Evolutionary conservation across 2,888 invertebrate genomes (phyloP).

Genomic region (Chrysotoxum bicinctum): DNA sequence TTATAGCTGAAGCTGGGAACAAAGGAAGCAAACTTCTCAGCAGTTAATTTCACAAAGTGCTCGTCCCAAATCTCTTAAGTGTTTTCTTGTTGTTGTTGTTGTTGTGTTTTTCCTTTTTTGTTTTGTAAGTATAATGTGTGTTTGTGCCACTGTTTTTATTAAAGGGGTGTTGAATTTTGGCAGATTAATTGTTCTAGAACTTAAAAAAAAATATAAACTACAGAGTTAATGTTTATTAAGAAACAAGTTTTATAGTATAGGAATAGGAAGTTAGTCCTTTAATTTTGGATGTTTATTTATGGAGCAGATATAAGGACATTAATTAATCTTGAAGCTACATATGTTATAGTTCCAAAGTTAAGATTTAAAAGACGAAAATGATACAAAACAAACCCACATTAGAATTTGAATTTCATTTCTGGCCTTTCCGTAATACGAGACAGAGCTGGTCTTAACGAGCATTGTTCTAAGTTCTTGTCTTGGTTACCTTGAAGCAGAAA

Average conservation of each 20-base stretch:
- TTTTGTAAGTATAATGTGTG: conserved; percentile 3
- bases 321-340: neutral
- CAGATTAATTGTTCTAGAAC: conserved; percentile 42
- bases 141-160: conserved; percentile 3
- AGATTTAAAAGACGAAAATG: neutral
- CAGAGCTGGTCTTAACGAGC: no score
- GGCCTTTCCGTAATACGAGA: no score
- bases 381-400: neutral
- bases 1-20: conserved; percentile 29
- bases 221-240: conserved; percentile 9
- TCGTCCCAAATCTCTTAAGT: conserved; percentile 71
- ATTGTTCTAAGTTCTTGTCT: no score
- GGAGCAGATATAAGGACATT: neutral
- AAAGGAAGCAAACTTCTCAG: conserved; percentile 64
- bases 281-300: conserved; percentile 16
- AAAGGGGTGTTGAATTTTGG: conserved; percentile 23
- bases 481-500: no score
- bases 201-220: conserved; percentile 22
- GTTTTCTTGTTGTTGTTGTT: conserved; percentile 36
- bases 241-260: neutral
- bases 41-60: conserved; percentile 71
- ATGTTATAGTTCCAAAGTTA: neutral
- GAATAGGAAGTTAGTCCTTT: conserved; percentile 2
- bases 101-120: conserved; percentile 7
- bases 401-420: no score